Conservation (phyloP, 2,888 invertebrate genomes). For the Taphrorychus bicolor region DNA sequence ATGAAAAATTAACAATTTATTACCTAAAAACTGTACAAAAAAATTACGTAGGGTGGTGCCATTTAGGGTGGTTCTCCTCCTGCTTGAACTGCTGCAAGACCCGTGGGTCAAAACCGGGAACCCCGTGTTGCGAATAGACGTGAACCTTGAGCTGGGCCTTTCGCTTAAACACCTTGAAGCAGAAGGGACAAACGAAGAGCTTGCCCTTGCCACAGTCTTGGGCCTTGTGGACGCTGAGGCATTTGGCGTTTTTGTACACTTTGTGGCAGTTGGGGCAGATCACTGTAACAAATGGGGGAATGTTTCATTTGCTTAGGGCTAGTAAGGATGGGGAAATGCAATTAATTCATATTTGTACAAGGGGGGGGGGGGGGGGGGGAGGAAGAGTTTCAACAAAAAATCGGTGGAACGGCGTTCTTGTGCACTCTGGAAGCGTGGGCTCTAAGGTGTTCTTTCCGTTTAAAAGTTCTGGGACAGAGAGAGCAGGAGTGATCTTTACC, state of each 20-base stretch:
- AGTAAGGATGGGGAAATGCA: background rate
- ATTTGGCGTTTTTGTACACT: conserved; percentile 34
- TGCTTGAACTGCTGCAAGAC: no score
- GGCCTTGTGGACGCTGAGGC: conserved; percentile 42
- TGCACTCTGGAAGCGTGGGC: conserved; percentile 7
- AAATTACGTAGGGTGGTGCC: no score
- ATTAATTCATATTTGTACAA: background rate
- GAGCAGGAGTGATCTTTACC: conserved; percentile 3
- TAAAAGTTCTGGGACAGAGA: conserved; percentile 6
- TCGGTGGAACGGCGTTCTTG: no score
- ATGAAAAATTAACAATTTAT: no score
- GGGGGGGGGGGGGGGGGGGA: background rate
- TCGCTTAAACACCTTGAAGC: conserved; percentile 44
- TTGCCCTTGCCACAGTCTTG: conserved; percentile 55
- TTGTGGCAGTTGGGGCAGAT: conserved; percentile 12
- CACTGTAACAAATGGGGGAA: background rate
- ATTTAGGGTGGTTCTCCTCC: no score
- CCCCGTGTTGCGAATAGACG: background rate
- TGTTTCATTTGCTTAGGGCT: background rate
- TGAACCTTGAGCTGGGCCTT: conserved; percentile 22
- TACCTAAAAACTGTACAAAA: no score
- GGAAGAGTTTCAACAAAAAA: background rate
- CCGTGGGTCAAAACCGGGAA: no score
- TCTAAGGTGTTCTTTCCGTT: conserved; percentile 11
- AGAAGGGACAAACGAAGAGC: conserved; percentile 45